Evolutionary conservation across 2,888 invertebrate species (phyloP).

Genomic region (Calliphora vomitoria): DNA sequence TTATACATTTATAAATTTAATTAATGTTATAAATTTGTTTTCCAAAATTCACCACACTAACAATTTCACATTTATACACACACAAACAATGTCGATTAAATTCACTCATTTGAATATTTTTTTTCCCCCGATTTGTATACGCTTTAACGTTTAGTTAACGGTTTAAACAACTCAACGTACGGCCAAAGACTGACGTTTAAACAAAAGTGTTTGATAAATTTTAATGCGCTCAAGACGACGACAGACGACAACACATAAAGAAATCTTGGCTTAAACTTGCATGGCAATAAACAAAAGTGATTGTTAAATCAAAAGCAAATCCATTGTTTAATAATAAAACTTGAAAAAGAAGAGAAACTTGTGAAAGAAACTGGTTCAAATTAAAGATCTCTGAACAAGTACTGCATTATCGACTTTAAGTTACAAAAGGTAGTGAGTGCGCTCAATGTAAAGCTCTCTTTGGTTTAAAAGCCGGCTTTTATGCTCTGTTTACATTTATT

Average conservation of each 20-base stretch:
- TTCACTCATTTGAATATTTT: constrained; percentile 18
- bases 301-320: constrained; percentile 53
- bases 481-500: constrained; percentile 58
- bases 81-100: constrained; percentile 43
- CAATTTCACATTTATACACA: constrained; percentile 13
- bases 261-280: constrained; percentile 59
- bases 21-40: too few species aligned
- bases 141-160: constrained; percentile 37
- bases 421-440: background rate
- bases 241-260: constrained; percentile 20
- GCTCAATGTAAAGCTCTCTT: constrained; percentile 6
- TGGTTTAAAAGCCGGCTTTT: constrained; percentile 35
- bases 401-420: constrained; percentile 67
- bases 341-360: constrained; percentile 48
- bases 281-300: constrained; percentile 68
- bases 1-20: too few species aligned
- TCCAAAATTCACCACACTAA: constrained; percentile 30
- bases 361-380: constrained; percentile 61
- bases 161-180: constrained; percentile 66
- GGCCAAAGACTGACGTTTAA: constrained; percentile 64
- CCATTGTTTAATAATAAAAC: constrained; percentile 30
- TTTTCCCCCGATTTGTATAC: background rate
- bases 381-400: constrained; percentile 18
- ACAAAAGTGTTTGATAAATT: constrained; percentile 65
- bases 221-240: constrained; percentile 47